Evolutionary conservation across 2,113 vertebrate species (phyloP).

Genomic region (Pelecanus crispus): DNA sequence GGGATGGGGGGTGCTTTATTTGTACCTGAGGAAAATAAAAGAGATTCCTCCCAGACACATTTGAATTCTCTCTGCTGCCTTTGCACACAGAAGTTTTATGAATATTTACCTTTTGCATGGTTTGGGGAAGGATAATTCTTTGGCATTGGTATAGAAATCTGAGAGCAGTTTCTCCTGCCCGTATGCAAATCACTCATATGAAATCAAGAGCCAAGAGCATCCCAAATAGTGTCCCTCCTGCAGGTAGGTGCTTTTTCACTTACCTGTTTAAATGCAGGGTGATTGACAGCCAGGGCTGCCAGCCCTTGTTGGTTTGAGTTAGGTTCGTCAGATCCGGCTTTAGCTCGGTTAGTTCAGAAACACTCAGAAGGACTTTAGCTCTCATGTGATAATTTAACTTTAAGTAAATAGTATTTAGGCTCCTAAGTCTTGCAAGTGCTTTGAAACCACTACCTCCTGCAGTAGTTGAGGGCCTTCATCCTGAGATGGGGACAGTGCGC

Average conservation of each 20-base stretch:
- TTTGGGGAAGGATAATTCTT: constrained; percentile 36
- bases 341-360: not conserved
- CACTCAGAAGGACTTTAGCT: not conserved
- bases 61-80: constrained; percentile 42
- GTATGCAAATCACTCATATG: not conserved
- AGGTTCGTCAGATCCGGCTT: not conserved
- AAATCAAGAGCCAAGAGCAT: not conserved
- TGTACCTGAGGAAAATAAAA: constrained; percentile 51
- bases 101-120: constrained; percentile 45
- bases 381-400: not conserved
- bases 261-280: not conserved
- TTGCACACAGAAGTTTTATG: constrained; percentile 39
- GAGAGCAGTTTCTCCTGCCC: not conserved
- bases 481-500: not conserved
- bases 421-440: not conserved
- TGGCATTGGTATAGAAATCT: not conserved
- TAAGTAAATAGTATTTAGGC: not conserved
- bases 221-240: not conserved
- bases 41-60: constrained; percentile 38
- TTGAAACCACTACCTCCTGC: not conserved
- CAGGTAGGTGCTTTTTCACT: not conserved
- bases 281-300: not conserved
- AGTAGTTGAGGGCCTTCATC: not conserved
- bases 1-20: constrained; percentile 44
- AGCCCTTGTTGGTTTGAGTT: not conserved